A percentile compares a stretch with the other conserved stretches of the same genome.
Conservation (phyloP, 2,888 invertebrate species). For the Brachyptera putata region DNA sequence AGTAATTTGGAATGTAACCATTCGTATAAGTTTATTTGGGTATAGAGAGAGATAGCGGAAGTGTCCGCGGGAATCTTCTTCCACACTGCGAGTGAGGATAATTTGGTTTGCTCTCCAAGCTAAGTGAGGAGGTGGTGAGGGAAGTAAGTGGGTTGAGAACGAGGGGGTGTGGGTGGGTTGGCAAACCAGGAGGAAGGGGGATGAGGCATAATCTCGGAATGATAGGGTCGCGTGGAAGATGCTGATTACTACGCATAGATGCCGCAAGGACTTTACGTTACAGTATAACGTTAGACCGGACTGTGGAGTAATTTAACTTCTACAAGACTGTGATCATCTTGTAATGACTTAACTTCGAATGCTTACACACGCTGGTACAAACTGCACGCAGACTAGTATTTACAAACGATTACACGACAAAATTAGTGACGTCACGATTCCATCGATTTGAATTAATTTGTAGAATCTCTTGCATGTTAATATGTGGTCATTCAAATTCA, state of each 20-base stretch:
- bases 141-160: background rate
- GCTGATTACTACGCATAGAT: background rate
- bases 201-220: slow-evolving; percentile 27
- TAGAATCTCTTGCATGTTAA: too few species aligned
- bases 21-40: too few species aligned
- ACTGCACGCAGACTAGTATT: too few species aligned
- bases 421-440: too few species aligned
- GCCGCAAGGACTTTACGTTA: too few species aligned
- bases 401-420: too few species aligned
- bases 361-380: too few species aligned
- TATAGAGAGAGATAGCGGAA: background rate
- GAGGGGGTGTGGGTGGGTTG: slow-evolving; percentile 4
- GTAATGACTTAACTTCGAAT: background rate
- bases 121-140: background rate
- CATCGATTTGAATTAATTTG: too few species aligned
- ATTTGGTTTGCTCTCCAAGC: background rate
- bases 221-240: slow-evolving; percentile 2
- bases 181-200: too few species aligned
- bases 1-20: slow-evolving; percentile 6
- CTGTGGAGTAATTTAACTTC: slow-evolving; percentile 1
- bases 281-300: background rate
- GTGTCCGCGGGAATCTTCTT: background rate
- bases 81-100: background rate
- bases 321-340: background rate
- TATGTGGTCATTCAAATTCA: too few species aligned